phyloP scores from a whole-genome alignment of 2,797 vertebrate species.

The Pipistrellus pygmaeus region DNA sequence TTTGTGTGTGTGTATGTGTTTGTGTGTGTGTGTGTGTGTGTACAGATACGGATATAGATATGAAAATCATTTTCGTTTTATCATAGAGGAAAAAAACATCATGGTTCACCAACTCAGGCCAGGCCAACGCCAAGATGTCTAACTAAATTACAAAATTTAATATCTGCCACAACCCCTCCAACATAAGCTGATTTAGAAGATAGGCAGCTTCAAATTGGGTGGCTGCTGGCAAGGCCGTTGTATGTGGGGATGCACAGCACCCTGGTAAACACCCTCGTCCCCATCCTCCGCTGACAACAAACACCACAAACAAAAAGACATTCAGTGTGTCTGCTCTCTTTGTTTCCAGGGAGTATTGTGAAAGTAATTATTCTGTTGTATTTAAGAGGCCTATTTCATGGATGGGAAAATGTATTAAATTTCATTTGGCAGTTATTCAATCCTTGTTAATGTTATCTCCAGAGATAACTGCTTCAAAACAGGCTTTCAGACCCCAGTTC shows the following conservation, averaged over 20 bases:
- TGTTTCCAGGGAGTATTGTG: constrained; percentile 74
- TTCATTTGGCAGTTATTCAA: constrained; percentile 78
- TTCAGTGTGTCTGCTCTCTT: constrained; percentile 73
- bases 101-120: constrained; percentile 50
- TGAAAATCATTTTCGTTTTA: constrained; percentile 62
- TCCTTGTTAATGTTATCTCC: constrained; percentile 80
- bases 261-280: constrained; percentile 66
- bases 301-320: constrained; percentile 76
- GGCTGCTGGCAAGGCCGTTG: constrained; percentile 59
- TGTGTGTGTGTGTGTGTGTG: not conserved
- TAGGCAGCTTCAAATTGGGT: constrained; percentile 67
- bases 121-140: constrained; percentile 55
- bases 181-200: constrained; percentile 79
- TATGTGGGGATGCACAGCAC: not conserved
- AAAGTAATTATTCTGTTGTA: constrained; percentile 79
- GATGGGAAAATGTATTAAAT: constrained; percentile 73
- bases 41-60: not conserved
- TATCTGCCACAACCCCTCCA: constrained; percentile 57
- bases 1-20: not conserved
- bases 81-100: not conserved
- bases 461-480: constrained; percentile 80
- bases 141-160: constrained; percentile 74
- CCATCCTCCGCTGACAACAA: constrained; percentile 73
- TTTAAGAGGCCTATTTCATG: constrained; percentile 75
- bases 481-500: constrained; percentile 70